A percentile compares a stretch with the other conserved stretches of the same genome.
Conservation (phyloP, 2,797 vertebrate species). For the Silurus aristotelis region DNA sequence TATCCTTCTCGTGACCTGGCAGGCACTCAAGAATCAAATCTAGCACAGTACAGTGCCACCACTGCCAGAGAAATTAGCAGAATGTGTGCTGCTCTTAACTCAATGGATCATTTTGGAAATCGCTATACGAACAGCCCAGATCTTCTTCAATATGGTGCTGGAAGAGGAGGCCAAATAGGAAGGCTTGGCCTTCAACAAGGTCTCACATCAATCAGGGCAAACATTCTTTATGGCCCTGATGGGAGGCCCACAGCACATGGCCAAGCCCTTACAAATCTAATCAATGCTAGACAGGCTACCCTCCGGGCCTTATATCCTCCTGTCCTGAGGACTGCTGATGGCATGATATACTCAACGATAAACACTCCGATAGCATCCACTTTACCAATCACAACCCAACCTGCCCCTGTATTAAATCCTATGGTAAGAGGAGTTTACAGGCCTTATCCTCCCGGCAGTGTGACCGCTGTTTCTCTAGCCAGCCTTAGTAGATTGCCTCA, state of each 20-base stretch:
- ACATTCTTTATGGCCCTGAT: conserved; percentile 87
- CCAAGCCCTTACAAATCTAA: conserved; percentile 83
- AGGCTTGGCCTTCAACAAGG: conserved; percentile 81
- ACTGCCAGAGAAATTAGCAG: conserved; percentile 96
- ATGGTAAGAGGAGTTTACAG: conserved; percentile 89
- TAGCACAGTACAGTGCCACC: conserved; percentile 97
- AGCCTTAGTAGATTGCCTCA: conserved; percentile 90
- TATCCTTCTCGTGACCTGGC: conserved; percentile 79
- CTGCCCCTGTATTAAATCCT: conserved; percentile 85
- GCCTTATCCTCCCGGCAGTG: conserved; percentile 79
- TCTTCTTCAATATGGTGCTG: conserved; percentile 80
- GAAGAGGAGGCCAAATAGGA: conserved; percentile 72
- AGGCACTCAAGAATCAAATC: conserved; percentile 87
- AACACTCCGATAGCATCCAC: conserved; percentile 98
- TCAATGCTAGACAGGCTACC: conserved; percentile 81
- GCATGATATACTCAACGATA: conserved; percentile 99
- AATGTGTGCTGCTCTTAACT: conserved; percentile 97
- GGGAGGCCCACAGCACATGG: conserved; percentile 75
- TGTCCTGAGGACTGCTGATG: conserved; percentile 89
- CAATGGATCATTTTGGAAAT: conserved; percentile 91
- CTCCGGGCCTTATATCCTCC: conserved; percentile 89
- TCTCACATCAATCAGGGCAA: conserved; percentile 81
- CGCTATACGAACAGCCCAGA: conserved; percentile 83
- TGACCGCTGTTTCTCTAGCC: conserved; percentile 89
- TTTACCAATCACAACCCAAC: conserved; percentile 98